phyloP scores from a whole-genome alignment of 2,797 vertebrate species.

The Acipenser oxyrinchus region DNA sequence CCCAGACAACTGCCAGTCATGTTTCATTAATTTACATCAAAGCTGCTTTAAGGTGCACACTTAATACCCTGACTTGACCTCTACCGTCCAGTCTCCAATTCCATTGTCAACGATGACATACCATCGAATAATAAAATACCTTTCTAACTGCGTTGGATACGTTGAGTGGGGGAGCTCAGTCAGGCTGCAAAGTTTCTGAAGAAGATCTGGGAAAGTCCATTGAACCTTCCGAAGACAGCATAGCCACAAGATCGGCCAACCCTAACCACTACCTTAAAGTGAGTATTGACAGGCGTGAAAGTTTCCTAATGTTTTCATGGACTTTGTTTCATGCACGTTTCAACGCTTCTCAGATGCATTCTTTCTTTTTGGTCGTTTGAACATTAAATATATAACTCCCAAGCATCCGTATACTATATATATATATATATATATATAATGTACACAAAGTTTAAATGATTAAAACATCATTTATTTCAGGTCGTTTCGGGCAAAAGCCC shows the following conservation, averaged over 20 bases:
- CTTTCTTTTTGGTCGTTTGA: no score
- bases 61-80: constrained; percentile 10
- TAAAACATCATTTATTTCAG: no score
- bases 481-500: no score
- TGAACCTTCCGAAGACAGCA: background rate
- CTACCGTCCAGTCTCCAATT: no score
- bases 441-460: constrained; percentile 29
- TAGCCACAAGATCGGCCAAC: constrained; percentile 29
- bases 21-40: constrained; percentile 39
- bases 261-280: background rate
- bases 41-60: constrained; percentile 26
- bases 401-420: no score
- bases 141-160: constrained; percentile 34
- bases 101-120: no score
- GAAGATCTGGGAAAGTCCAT: no score
- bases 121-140: background rate
- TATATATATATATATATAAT: constrained; percentile 53
- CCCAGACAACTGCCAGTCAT: constrained; percentile 28
- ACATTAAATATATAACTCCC: background rate
- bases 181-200: no score
- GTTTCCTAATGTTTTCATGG: background rate
- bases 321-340: no score
- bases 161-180: constrained; percentile 4
- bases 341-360: no score
- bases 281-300: no score